A percentile compares a stretch with the other conserved stretches of the same genome.
phyloP scores from a whole-genome alignment of 2,113 vertebrate species.

The Furnarius figulus region DNA sequence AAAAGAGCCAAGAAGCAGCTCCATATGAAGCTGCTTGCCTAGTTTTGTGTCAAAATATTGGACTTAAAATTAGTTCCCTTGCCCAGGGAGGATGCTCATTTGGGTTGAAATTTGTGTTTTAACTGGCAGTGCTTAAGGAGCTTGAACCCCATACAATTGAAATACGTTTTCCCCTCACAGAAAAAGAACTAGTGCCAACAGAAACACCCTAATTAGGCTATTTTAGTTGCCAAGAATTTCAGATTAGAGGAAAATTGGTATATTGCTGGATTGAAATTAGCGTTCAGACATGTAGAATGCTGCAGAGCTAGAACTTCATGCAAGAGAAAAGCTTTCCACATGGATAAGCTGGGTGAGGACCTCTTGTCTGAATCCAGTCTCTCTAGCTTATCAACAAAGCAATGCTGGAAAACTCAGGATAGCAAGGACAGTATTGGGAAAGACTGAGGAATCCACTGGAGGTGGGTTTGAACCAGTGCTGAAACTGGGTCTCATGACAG shows the following conservation, averaged over 20 bases:
- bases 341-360: background rate
- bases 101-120: conserved; percentile 9
- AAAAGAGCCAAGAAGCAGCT: background rate
- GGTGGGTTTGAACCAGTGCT: background rate
- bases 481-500: background rate
- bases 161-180: background rate
- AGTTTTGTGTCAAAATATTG: background rate
- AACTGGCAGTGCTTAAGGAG: background rate
- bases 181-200: background rate
- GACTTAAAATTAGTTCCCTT: background rate
- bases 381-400: background rate
- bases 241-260: conserved; percentile 1
- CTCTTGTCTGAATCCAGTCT: background rate
- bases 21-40: background rate
- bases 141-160: background rate
- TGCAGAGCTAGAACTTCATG: background rate
- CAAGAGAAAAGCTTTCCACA: background rate
- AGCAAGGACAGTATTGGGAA: background rate
- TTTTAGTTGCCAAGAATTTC: conserved; percentile 11
- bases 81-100: background rate
- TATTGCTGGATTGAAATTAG: background rate
- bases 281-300: background rate
- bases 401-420: background rate
- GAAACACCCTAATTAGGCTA: conserved; percentile 19
- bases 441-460: background rate